phyloP scores from a whole-genome alignment of 2,888 invertebrate species.

The Cylloceria caligata region DNA sequence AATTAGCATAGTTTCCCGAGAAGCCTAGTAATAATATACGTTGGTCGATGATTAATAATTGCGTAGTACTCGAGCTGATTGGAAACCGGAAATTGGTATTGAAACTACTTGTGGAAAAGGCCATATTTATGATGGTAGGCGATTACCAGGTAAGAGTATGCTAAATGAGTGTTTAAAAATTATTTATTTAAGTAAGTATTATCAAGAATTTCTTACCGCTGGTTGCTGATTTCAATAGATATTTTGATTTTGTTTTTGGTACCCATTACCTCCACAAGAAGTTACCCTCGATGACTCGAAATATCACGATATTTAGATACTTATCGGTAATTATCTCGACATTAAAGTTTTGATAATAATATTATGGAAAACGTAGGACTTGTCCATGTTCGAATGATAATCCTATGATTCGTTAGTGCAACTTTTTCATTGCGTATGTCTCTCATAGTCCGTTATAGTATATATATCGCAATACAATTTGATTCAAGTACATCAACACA shows the following conservation, averaged over 20 bases:
- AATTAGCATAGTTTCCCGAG: conserved; percentile 23
- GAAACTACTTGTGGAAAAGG: not conserved
- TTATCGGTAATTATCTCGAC: no score
- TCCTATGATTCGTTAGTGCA: not conserved
- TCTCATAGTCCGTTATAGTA: conserved; percentile 37
- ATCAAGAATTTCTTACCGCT: no score
- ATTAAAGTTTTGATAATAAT: no score
- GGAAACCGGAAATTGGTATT: conserved; percentile 30
- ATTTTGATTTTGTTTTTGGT: no score
- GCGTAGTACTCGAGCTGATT: conserved; percentile 35
- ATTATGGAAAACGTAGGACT: no score
- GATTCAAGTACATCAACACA: conserved; percentile 42
- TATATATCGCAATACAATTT: conserved; percentile 30
- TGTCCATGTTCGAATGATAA: not conserved
- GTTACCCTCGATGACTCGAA: no score
- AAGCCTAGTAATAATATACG: conserved; percentile 1
- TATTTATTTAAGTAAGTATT: no score
- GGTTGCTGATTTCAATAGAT: no score
- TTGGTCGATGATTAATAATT: conserved; percentile 43
- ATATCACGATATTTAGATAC: no score
- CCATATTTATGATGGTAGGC: not conserved
- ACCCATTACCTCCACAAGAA: no score
- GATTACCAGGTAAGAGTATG: no score
- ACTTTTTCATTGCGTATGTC: not conserved
- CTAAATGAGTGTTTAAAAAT: no score